Percentiles rank a stretch among this genome's conserved stretches.
Evolutionary conservation across 2,113 vertebrate genomes (phyloP).

Genomic region (Ramphastos sulfuratus): DNA sequence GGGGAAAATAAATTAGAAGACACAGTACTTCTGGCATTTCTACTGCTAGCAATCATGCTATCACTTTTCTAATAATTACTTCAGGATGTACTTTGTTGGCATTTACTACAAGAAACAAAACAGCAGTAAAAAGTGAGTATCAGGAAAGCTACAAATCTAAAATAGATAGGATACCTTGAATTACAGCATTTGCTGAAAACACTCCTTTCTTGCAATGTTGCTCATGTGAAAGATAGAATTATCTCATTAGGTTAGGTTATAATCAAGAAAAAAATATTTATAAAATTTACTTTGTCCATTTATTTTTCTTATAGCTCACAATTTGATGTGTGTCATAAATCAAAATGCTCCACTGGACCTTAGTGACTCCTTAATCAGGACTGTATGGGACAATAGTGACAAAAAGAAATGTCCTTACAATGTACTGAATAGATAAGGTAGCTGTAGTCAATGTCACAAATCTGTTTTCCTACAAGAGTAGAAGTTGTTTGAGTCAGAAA

Average conservation of each 20-base stretch:
- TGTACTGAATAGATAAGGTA: background rate
- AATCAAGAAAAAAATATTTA: slow-evolving; percentile 12
- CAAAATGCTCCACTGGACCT: background rate
- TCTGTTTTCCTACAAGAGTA: background rate
- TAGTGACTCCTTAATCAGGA: background rate
- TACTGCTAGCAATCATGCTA: background rate
- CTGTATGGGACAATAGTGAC: background rate
- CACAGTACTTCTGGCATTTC: slow-evolving; percentile 41
- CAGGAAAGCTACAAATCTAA: slow-evolving; percentile 2
- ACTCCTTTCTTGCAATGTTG: slow-evolving; percentile 9
- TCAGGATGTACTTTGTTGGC: slow-evolving; percentile 40
- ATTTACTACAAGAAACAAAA: slow-evolving; percentile 50
- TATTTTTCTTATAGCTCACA: slow-evolving; percentile 16
- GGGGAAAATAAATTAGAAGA: background rate
- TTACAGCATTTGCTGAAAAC: slow-evolving; percentile 42
- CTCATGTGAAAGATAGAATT: background rate
- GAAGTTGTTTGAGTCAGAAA: background rate
- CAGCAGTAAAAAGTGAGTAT: slow-evolving; percentile 27
- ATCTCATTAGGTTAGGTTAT: background rate
- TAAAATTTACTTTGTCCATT: background rate
- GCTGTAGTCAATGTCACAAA: background rate
- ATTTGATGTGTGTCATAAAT: background rate
- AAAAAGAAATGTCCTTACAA: background rate
- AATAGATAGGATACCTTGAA: background rate
- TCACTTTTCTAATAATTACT: slow-evolving; percentile 47